phyloP scores from a whole-genome alignment of 2,797 vertebrate species.

The Micropoecilia bifurca region DNA sequence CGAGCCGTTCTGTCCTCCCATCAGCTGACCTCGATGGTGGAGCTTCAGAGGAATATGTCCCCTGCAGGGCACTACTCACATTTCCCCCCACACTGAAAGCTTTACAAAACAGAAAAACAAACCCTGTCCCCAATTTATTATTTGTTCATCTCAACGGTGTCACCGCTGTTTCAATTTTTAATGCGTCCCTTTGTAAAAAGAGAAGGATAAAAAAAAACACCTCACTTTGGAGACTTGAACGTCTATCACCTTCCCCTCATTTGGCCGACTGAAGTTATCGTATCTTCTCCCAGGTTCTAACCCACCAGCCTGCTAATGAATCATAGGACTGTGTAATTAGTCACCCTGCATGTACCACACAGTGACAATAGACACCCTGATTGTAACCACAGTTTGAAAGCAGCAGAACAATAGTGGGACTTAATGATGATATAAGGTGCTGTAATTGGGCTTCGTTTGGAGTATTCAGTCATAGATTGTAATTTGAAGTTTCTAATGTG shows the following conservation, averaged over 20 bases:
- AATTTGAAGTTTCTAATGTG: slow-evolving; percentile 74
- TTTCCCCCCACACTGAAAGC: slow-evolving; percentile 37
- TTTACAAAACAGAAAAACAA: slow-evolving; percentile 52
- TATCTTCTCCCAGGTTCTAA: slow-evolving; percentile 68
- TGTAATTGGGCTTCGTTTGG: slow-evolving; percentile 78
- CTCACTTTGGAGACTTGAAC: background rate
- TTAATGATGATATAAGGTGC: slow-evolving; percentile 82
- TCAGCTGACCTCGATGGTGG: slow-evolving; percentile 70
- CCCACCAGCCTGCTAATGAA: slow-evolving; percentile 76
- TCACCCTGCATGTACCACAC: slow-evolving; percentile 69
- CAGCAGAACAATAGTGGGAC: slow-evolving; percentile 79
- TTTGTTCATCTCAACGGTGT: slow-evolving; percentile 8
- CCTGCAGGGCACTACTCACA: slow-evolving; percentile 23
- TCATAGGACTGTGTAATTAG: slow-evolving; percentile 78
- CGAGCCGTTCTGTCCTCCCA: slow-evolving; percentile 54
- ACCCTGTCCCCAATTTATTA: slow-evolving; percentile 51
- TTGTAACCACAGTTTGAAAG: slow-evolving; percentile 79
- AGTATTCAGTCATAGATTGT: slow-evolving; percentile 69
- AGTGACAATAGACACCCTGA: slow-evolving; percentile 80
- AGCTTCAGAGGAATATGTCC: slow-evolving; percentile 48
- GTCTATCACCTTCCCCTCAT: slow-evolving; percentile 32
- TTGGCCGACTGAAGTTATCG: slow-evolving; percentile 59
- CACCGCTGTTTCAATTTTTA: slow-evolving; percentile 11
- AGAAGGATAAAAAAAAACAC: background rate
- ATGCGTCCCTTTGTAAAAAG: slow-evolving; percentile 5